phyloP scores from a whole-genome alignment of 2,888 invertebrate species.

The Chironomus tentans region DNA sequence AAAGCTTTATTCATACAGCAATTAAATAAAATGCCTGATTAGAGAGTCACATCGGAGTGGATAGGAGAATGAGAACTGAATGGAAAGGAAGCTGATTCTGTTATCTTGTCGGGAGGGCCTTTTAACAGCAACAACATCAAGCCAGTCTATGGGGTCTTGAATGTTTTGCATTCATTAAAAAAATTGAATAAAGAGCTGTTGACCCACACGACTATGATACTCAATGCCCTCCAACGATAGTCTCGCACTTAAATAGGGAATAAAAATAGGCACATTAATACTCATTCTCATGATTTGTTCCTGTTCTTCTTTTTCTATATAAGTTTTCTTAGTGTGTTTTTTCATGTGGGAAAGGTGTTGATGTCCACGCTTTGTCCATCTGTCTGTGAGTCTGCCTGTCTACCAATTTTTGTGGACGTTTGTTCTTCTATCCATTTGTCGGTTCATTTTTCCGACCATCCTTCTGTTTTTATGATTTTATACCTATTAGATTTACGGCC shows the following conservation, averaged over 20 bases:
- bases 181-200: slow-evolving; percentile 13
- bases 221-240: background rate
- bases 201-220: slow-evolving; percentile 12
- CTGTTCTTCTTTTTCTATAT: background rate
- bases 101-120: slow-evolving; percentile 1
- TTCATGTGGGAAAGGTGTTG: too few species aligned
- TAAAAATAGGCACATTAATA: too few species aligned
- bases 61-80: background rate
- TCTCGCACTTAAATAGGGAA: background rate
- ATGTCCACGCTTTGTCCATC: too few species aligned
- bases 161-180: slow-evolving; percentile 7
- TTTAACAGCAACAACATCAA: too few species aligned
- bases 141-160: background rate
- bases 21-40: background rate
- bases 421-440: too few species aligned
- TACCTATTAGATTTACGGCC: too few species aligned
- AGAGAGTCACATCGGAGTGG: background rate
- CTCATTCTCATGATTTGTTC: background rate
- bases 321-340: too few species aligned
- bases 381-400: too few species aligned
- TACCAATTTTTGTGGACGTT: too few species aligned
- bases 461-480: too few species aligned
- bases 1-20: background rate
- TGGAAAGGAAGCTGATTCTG: background rate
- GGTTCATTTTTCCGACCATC: too few species aligned